These are phyloP conservation scores for Eupelmus urozonus DNA, from an alignment of 2,888 invertebrate species.

Conservation along the genomic window DNA sequence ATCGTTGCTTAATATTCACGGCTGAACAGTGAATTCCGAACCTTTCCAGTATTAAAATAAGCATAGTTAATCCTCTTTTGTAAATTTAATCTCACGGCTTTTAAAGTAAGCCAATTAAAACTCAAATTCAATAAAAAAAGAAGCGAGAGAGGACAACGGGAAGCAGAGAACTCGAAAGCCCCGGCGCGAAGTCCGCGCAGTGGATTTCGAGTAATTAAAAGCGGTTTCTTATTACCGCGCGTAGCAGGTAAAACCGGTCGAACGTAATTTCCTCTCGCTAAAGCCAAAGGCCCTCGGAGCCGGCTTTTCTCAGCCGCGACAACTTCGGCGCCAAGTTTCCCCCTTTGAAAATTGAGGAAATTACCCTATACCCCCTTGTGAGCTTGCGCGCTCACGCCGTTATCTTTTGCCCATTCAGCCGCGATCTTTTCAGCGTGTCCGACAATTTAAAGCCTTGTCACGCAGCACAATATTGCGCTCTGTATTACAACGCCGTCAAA, in stretches of 20 bases:
- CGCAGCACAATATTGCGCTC: conserved; percentile 25
- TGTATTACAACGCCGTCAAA: background rate
- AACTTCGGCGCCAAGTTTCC: conserved; percentile 33
- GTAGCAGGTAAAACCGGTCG: conserved; percentile 25
- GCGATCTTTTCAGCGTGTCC: conserved; percentile 21
- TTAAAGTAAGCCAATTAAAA: conserved; percentile 45
- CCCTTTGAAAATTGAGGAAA: conserved; percentile 42
- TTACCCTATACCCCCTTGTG: conserved; percentile 41
- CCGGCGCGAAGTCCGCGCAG: background rate
- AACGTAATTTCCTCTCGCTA: conserved; percentile 46
- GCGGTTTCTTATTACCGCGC: conserved; percentile 40
- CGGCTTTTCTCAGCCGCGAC: conserved; percentile 19
- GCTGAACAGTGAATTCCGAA: background rate
- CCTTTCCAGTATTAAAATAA: background rate
- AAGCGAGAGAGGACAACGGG: background rate
- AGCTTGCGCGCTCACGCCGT: background rate
- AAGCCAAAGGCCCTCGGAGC: conserved; percentile 20
- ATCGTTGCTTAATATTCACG: background rate
- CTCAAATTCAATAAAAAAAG: conserved; percentile 1
- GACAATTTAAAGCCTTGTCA: conserved; percentile 42
- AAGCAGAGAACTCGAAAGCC: background rate
- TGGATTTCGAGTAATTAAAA: conserved; percentile 53
- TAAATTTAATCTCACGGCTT: conserved; percentile 14
- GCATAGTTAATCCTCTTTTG: background rate
- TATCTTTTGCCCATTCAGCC: conserved; percentile 26